These are phyloP conservation scores for Drosophila siamana DNA, from an alignment of 2,888 invertebrate genomes.

Conservation along the genomic window DNA sequence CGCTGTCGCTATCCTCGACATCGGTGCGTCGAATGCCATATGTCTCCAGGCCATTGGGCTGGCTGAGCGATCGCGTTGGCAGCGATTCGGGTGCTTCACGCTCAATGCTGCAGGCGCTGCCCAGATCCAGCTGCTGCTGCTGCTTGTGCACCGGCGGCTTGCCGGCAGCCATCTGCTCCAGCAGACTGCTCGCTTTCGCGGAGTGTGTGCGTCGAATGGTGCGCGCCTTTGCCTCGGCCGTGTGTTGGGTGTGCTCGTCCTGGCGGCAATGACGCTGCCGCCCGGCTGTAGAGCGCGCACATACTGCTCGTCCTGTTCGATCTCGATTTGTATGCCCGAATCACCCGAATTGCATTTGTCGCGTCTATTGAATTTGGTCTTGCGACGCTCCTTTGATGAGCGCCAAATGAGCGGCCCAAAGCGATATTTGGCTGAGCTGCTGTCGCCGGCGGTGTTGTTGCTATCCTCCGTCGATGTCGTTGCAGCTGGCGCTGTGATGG, in stretches of 20 bases:
- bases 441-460: slow-evolving; percentile 34
- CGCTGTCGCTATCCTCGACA: slow-evolving; percentile 85
- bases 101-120: slow-evolving; percentile 58
- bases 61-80: slow-evolving; percentile 88
- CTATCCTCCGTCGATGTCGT: background rate
- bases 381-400: slow-evolving; percentile 90
- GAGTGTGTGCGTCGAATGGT: slow-evolving; percentile 84
- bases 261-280: background rate
- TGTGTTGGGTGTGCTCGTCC: slow-evolving; percentile 11
- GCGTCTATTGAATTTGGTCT: slow-evolving; percentile 89
- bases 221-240: slow-evolving; percentile 62
- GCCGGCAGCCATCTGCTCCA: slow-evolving; percentile 49
- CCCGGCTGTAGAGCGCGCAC: slow-evolving; percentile 52
- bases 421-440: slow-evolving; percentile 85
- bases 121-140: slow-evolving; percentile 76
- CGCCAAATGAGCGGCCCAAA: slow-evolving; percentile 91
- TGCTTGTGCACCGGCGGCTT: slow-evolving; percentile 78
- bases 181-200: slow-evolving; percentile 79
- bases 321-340: slow-evolving; percentile 90
- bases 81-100: slow-evolving; percentile 77
- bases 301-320: slow-evolving; percentile 85
- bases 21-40: slow-evolving; percentile 72
- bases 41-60: slow-evolving; percentile 86
- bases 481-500: slow-evolving; percentile 37
- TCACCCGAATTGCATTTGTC: slow-evolving; percentile 91